Conservation (phyloP, 2,888 invertebrate genomes). For the Sphaeridia pumilis region DNA sequence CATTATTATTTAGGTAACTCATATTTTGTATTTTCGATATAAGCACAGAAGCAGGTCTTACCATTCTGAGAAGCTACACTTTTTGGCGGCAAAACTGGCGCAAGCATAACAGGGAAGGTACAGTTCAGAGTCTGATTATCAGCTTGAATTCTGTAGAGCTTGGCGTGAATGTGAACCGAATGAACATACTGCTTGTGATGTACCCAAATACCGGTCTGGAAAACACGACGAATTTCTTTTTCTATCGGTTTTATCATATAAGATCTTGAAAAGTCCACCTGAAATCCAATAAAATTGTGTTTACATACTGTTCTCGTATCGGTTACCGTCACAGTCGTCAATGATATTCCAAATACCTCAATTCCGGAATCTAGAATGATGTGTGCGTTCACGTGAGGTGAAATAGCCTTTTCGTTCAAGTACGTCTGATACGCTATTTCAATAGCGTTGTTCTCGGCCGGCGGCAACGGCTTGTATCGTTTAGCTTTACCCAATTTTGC, state of each 20-base stretch:
- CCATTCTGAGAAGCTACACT: conserved; percentile 76
- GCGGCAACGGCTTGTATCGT: conserved; percentile 60
- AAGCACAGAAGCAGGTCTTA: too few relatives aligned
- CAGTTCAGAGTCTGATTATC: conserved; percentile 90
- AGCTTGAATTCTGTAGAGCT: conserved; percentile 69
- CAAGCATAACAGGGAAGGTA: conserved; percentile 86
- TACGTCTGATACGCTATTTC: conserved; percentile 73
- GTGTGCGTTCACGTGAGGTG: conserved; percentile 40
- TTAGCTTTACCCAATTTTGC: conserved; percentile 55
- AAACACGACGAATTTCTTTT: conserved; percentile 60
- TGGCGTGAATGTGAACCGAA: conserved; percentile 79
- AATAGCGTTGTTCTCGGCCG: conserved; percentile 50
- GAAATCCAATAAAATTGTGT: conserved; percentile 17
- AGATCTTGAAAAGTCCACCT: conserved; percentile 66
- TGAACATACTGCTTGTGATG: conserved; percentile 70
- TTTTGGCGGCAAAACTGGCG: conserved; percentile 88
- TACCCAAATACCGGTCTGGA: conserved; percentile 83
- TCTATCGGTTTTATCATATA: conserved; percentile 55
- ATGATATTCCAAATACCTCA: conserved; percentile 43
- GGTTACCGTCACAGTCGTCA: too few relatives aligned
- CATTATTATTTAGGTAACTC: too few relatives aligned
- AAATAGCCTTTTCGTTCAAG: conserved; percentile 45
- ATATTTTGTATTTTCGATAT: too few relatives aligned
- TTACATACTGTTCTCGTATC: not conserved
- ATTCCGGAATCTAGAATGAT: conserved; percentile 52